Evolutionary conservation across 2,113 vertebrate genomes (phyloP), one percentile per base, ranked within the genome.

Genomic region (Thalassoma bifasciatum): DNA sequence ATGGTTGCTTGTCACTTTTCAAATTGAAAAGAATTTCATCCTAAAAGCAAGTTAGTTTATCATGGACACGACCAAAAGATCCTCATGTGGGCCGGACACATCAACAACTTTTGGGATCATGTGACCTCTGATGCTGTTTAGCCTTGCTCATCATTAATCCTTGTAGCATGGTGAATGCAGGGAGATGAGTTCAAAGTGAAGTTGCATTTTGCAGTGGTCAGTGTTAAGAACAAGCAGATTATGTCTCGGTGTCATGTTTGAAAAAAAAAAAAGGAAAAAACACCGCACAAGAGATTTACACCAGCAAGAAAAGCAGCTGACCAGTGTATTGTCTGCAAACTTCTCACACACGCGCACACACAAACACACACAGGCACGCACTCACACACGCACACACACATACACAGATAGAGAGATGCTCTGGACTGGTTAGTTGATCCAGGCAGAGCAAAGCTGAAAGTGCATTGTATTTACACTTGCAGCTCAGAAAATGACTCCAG

Each of bases 1-100:
- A 71, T 3, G 21, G 82, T 77, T 23, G 21, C 12, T 6, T 6
- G 65, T 62, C 66, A 68, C 47, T 71, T 59, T 81, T 82, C 86
- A 66, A 62, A 75, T 79, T 52, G 11, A 44, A 21, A 57, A 12
- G 65, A 69, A 66, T 52, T 30, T 57, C 59, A 71, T 66, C 61
- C 66, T 77, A 46, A 26, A 13, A 53, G 47, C 81, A 76, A 36
- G 40, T 77, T n/a, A 7, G 5, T 30, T 54, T 54, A 4, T 36
- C 69, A 76, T 36, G 61, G 60, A 69, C 44, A 17, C 67, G 54
- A 80, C 62, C 60, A 34, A 11, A n/a, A 62, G 12, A 46, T 21
- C 8, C 24, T 8, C 34, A 23, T 38, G 65, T 22, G 19, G 74
- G 53, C 26, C 49, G 52, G 37, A 2, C 4, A 38, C 34, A 49